These are phyloP conservation scores for Neoscelio sp. DNA, from an alignment of 2,888 invertebrate species.

Conservation along the genomic window DNA sequence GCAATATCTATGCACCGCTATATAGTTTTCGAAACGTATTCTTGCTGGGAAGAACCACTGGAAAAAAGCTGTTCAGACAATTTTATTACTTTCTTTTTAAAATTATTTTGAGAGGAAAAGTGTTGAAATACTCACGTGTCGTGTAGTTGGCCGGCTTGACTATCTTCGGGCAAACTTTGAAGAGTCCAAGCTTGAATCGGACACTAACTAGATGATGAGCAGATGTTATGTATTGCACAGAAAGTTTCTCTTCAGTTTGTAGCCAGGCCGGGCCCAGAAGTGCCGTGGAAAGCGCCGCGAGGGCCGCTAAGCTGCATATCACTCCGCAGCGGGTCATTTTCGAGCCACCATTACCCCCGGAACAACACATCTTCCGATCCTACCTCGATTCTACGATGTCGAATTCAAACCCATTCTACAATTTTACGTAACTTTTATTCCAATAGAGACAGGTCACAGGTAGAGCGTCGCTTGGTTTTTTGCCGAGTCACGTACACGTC, in stretches of 20 bases:
- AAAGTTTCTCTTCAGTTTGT: constrained; percentile 80
- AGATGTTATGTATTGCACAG: constrained; percentile 71
- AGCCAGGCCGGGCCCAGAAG: constrained; percentile 82
- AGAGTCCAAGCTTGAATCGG: constrained; percentile 80
- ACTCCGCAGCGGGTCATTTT: constrained; percentile 81
- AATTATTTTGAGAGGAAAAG: constrained; percentile 11
- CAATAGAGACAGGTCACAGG: constrained; percentile 19
- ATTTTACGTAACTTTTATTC: not conserved
- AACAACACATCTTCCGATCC: constrained; percentile 79
- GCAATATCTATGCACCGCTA: constrained; percentile 18
- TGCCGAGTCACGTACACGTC: constrained; percentile 61
- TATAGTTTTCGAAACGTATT: too few species aligned
- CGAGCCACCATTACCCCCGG: constrained; percentile 76
- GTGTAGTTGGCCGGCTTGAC: constrained; percentile 79
- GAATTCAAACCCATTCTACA: constrained; percentile 20
- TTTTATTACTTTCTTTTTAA: constrained; percentile 46
- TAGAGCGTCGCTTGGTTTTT: constrained; percentile 21
- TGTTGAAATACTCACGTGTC: constrained; percentile 75
- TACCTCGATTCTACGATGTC: constrained; percentile 4
- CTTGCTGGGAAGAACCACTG: not conserved
- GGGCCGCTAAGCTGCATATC: constrained; percentile 80
- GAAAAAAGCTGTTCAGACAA: not conserved
- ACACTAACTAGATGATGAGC: constrained; percentile 78
- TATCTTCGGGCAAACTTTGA: constrained; percentile 80
- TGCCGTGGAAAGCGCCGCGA: constrained; percentile 80